phyloP scores from a whole-genome alignment of 2,113 vertebrate species.

The Paratilapia polleni region DNA sequence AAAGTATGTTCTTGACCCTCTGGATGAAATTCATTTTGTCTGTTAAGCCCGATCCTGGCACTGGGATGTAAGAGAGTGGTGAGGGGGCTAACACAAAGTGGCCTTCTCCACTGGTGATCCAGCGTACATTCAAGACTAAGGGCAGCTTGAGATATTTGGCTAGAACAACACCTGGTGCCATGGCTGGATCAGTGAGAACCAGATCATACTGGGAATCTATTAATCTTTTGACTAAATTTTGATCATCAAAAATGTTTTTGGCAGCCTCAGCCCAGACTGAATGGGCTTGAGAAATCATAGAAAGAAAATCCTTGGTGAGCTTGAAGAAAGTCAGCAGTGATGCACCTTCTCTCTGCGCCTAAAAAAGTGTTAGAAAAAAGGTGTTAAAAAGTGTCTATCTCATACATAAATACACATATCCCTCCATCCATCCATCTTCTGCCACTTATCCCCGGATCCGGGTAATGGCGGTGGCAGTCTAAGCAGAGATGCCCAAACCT shows the following conservation, averaged over 20 bases:
- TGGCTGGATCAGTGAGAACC: slow-evolving; percentile 76
- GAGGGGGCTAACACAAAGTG: slow-evolving; percentile 77
- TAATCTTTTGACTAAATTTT: slow-evolving; percentile 39
- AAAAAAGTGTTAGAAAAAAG: too few species aligned
- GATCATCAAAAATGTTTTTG: slow-evolving; percentile 40
- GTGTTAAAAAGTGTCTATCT: neutral
- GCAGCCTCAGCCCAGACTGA: slow-evolving; percentile 22
- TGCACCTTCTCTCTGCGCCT: slow-evolving; percentile 28
- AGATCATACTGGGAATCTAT: slow-evolving; percentile 71
- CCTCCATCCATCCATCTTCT: too few species aligned
- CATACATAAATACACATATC: too few species aligned
- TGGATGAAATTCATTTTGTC: slow-evolving; percentile 79
- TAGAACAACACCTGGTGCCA: slow-evolving; percentile 63
- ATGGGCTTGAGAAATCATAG: slow-evolving; percentile 4
- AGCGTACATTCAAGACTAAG: slow-evolving; percentile 77
- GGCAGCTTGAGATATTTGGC: slow-evolving; percentile 79
- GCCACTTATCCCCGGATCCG: too few species aligned
- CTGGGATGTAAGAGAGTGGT: slow-evolving; percentile 78
- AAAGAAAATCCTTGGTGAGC: slow-evolving; percentile 37
- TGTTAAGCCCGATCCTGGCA: slow-evolving; percentile 72
- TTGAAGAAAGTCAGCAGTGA: slow-evolving; percentile 50
- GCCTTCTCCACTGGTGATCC: slow-evolving; percentile 75
- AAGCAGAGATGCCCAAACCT: too few species aligned
- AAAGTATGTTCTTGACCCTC: slow-evolving; percentile 72
- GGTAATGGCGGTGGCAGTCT: too few species aligned